phyloP scores from a whole-genome alignment of 2,888 invertebrate genomes.

The Nemapogon koenigi region DNA sequence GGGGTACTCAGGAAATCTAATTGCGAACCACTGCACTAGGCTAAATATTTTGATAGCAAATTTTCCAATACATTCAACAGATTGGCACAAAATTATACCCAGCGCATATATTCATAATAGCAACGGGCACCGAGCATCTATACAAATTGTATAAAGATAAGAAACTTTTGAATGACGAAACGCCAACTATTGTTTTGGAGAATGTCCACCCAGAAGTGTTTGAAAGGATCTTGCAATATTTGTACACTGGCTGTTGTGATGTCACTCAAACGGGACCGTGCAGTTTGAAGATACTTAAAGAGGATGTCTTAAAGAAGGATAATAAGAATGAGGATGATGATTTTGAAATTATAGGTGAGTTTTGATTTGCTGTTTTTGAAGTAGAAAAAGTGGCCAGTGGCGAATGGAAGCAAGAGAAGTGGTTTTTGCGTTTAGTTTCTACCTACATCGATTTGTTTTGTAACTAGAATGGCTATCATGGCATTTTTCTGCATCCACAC shows the following conservation, averaged over 20 bases:
- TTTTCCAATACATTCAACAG: slow-evolving; percentile 45
- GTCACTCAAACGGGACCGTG: slow-evolving; percentile 61
- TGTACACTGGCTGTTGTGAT: slow-evolving; percentile 75
- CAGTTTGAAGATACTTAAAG: slow-evolving; percentile 45
- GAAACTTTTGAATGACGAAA: slow-evolving; percentile 25
- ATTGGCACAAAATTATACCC: slow-evolving; percentile 67
- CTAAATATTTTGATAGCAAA: too few species aligned
- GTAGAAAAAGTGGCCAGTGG: too few species aligned
- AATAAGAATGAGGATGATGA: slow-evolving; percentile 27
- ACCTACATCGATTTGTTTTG: too few species aligned
- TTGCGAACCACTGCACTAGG: too few species aligned
- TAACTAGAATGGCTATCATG: too few species aligned
- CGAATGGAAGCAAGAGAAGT: too few species aligned
- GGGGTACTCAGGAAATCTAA: too few species aligned
- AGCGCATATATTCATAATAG: slow-evolving; percentile 77
- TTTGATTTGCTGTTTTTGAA: too few species aligned
- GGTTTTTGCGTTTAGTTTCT: too few species aligned
- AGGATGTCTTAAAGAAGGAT: slow-evolving; percentile 29
- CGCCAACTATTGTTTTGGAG: slow-evolving; percentile 52
- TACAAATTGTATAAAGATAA: slow-evolving; percentile 57
- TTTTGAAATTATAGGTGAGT: slow-evolving; percentile 35
- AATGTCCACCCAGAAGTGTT: slow-evolving; percentile 71
- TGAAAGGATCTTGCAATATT: slow-evolving; percentile 67
- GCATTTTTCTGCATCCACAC: too few species aligned
- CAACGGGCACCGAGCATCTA: slow-evolving; percentile 68